A percentile compares a stretch with the other conserved stretches of the same genome.
Evolutionary conservation across 2,797 vertebrate species (phyloP).

Genomic region (Tolypeutes matacus): DNA sequence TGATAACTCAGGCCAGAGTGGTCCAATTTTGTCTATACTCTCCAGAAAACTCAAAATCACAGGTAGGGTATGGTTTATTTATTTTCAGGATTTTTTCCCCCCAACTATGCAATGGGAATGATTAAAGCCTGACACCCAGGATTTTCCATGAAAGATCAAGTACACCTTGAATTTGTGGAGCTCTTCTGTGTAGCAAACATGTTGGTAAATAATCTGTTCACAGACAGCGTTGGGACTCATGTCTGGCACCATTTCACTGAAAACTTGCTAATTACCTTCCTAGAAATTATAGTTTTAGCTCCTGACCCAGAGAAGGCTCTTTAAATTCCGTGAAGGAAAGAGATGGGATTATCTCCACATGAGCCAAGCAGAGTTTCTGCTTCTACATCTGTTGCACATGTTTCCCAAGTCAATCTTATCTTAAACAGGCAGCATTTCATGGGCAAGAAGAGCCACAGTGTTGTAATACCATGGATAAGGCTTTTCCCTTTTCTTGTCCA

Average conservation of each 20-base stretch:
- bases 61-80: slow-evolving; percentile 93
- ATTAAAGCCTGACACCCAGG: slow-evolving; percentile 94
- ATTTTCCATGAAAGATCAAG: slow-evolving; percentile 91
- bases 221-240: slow-evolving; percentile 92
- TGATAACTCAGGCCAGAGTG: slow-evolving; percentile 89
- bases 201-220: slow-evolving; percentile 90
- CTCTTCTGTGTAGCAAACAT: slow-evolving; percentile 90
- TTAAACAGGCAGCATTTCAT: slow-evolving; percentile 88
- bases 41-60: slow-evolving; percentile 95
- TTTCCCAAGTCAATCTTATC: slow-evolving; percentile 85
- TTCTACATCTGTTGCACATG: slow-evolving; percentile 92
- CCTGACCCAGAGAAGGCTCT: slow-evolving; percentile 92
- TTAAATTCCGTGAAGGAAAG: slow-evolving; percentile 94
- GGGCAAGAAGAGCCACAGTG: slow-evolving; percentile 88
- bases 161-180: slow-evolving; percentile 92
- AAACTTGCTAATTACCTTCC: slow-evolving; percentile 94
- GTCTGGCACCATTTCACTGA: slow-evolving; percentile 94
- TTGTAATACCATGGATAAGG: slow-evolving; percentile 89
- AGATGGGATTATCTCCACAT: slow-evolving; percentile 93
- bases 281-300: slow-evolving; percentile 93
- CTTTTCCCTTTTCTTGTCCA: slow-evolving; percentile 92
- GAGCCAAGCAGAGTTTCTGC: slow-evolving; percentile 90
- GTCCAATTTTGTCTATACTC: slow-evolving; percentile 93
- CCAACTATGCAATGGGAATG: slow-evolving; percentile 94
- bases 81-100: slow-evolving; percentile 92